These are phyloP conservation scores for Danaus chrysippus DNA, from an alignment of 2,888 invertebrate genomes.

Conservation along the genomic window DNA sequence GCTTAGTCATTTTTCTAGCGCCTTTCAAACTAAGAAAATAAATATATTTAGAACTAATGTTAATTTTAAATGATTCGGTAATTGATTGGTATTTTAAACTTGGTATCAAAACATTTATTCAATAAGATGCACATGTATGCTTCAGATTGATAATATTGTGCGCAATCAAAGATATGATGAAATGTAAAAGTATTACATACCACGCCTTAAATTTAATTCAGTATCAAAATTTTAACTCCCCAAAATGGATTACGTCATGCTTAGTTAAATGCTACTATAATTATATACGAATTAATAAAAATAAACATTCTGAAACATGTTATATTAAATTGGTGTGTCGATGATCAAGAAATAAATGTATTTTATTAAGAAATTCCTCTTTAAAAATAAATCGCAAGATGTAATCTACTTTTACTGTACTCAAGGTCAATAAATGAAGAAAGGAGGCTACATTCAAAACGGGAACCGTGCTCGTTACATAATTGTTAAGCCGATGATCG, in stretches of 20 bases:
- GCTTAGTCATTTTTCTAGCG: neutral
- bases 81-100: no score
- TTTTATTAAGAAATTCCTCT: no score
- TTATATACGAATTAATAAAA: neutral
- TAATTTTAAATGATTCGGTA: no score
- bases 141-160: neutral
- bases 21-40: neutral
- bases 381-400: no score
- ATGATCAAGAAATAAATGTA: no score
- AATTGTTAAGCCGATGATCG: constrained; percentile 7
- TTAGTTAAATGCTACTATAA: neutral
- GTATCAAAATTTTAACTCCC: neutral
- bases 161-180: neutral
- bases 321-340: no score
- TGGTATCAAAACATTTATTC: no score
- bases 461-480: constrained; percentile 12
- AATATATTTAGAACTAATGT: no score
- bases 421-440: constrained; percentile 6
- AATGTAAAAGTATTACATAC: neutral
- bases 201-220: neutral
- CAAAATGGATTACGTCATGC: neutral
- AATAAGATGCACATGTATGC: neutral
- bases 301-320: no score
- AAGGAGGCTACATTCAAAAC: constrained; percentile 19
- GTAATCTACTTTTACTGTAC: neutral